Conservation (phyloP, 2,888 invertebrate species). For the Tetranychus piercei region DNA sequence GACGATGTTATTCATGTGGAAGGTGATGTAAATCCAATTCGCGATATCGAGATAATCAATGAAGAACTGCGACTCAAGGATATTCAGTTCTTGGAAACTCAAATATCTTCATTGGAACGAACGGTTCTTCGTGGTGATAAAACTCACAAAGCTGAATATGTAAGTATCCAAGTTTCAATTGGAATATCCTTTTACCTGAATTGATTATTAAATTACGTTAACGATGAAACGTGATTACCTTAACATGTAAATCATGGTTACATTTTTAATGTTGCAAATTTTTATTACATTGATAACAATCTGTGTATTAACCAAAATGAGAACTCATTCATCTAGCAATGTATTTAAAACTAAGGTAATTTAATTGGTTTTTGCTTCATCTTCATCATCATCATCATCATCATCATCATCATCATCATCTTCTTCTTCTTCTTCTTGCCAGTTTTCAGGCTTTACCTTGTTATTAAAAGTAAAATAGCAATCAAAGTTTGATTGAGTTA, state of each 20-base stretch:
- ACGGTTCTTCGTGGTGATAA: slow-evolving; percentile 65
- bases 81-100: slow-evolving; percentile 60
- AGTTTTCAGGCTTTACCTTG: not conserved
- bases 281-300: not conserved
- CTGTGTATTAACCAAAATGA: not conserved
- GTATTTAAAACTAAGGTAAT: not conserved
- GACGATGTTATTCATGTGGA: slow-evolving; percentile 95
- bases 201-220: not conserved
- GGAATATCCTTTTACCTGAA: not conserved
- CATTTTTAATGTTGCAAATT: not conserved
- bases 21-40: slow-evolving; percentile 89
- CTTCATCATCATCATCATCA: too few species aligned
- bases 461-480: too few species aligned
- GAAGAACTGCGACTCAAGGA: slow-evolving; percentile 90
- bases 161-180: slow-evolving; percentile 37
- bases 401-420: too few species aligned
- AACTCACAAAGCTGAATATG: slow-evolving; percentile 83
- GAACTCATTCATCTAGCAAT: not conserved
- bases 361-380: not conserved
- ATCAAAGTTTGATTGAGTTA: not conserved
- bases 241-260: not conserved
- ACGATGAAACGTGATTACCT: not conserved
- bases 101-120: slow-evolving; percentile 71
- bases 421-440: not conserved
- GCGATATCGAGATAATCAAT: slow-evolving; percentile 87